These are phyloP conservation scores for Cryptotermes secundus DNA, from an alignment of 1,140 invertebrate species.

Conservation along the genomic window DNA sequence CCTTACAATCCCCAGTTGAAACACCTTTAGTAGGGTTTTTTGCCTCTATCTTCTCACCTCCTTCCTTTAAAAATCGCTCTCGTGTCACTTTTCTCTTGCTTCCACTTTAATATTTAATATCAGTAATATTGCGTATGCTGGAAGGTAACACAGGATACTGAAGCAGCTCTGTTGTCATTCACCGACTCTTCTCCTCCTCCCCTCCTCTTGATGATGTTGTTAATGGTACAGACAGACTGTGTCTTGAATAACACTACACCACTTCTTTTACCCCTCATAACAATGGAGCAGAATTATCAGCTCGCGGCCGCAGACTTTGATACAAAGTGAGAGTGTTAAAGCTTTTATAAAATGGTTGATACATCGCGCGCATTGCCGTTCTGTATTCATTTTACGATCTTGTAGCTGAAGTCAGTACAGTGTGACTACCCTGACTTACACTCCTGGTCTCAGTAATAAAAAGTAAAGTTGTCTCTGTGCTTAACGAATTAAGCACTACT, in stretches of 20 bases:
- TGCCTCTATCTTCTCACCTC: not conserved
- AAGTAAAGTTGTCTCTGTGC: too few species aligned
- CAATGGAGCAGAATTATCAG: not conserved
- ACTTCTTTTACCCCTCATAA: not conserved
- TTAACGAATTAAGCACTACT: too few species aligned
- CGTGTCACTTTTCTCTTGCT: constrained; percentile 24
- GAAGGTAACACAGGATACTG: not conserved
- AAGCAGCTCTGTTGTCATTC: not conserved
- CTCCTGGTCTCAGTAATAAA: too few species aligned
- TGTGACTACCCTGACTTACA: too few species aligned
- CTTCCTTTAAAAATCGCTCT: not conserved
- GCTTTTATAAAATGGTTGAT: not conserved
- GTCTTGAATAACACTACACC: constrained; percentile 3
- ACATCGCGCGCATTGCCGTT: too few species aligned
- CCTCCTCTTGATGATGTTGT: constrained; percentile 4
- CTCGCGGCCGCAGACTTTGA: not conserved
- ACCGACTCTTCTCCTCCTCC: not conserved
- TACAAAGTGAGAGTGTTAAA: not conserved
- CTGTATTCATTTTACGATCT: too few species aligned
- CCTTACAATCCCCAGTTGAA: not conserved
- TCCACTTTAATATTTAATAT: constrained; percentile 29
- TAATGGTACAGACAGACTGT: not conserved
- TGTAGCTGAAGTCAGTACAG: too few species aligned
- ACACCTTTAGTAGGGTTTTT: not conserved
- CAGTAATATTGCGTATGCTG: constrained; percentile 25